Conservation (phyloP, 37 sponge, comb jelly and placozoan genomes). For the Tethya wilhelma region DNA sequence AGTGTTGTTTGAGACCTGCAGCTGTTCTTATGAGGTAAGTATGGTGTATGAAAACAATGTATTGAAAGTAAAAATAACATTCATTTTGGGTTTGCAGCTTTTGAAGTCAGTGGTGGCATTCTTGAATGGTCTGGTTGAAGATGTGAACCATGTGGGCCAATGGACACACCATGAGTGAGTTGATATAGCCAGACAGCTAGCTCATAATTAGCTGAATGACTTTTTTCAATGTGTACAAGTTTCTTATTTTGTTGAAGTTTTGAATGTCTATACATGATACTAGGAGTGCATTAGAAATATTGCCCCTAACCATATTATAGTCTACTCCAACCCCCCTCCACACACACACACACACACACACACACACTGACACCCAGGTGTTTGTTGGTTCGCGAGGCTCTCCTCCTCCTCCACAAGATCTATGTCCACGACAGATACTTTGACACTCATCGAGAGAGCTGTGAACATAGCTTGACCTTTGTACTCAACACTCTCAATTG, state of each 20-base stretch:
- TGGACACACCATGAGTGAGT: conserved; percentile 26
- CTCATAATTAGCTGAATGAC: too few species aligned
- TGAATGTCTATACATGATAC: too few species aligned
- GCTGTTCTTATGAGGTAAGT: conserved; percentile 30
- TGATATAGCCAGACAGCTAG: too few species aligned
- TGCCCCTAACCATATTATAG: too few species aligned
- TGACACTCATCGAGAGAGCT: conserved; percentile 43
- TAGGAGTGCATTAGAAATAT: too few species aligned
- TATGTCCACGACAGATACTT: conserved; percentile 45
- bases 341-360: too few species aligned
- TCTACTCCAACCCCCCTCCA: too few species aligned
- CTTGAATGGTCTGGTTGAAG: conserved; percentile 25
- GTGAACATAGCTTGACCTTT: conserved; percentile 33
- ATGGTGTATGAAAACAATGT: background rate
- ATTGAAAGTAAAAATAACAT: background rate
- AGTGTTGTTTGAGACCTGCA: conserved; percentile 16
- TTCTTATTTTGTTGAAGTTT: too few species aligned
- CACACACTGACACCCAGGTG: too few species aligned
- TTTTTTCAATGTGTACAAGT: too few species aligned
- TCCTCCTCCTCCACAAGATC: conserved; percentile 31
- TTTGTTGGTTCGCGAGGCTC: conserved; percentile 16
- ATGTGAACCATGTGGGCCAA: conserved; percentile 7
- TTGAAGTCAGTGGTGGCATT: conserved; percentile 18
- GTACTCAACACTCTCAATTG: conserved; percentile 14
- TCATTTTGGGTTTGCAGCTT: conserved; percentile 6